Percentiles rank a stretch among this genome's conserved stretches.
These are phyloP conservation scores for Cryptus viduatorius DNA, from an alignment of 2,888 invertebrate species.

Conservation along the genomic window DNA sequence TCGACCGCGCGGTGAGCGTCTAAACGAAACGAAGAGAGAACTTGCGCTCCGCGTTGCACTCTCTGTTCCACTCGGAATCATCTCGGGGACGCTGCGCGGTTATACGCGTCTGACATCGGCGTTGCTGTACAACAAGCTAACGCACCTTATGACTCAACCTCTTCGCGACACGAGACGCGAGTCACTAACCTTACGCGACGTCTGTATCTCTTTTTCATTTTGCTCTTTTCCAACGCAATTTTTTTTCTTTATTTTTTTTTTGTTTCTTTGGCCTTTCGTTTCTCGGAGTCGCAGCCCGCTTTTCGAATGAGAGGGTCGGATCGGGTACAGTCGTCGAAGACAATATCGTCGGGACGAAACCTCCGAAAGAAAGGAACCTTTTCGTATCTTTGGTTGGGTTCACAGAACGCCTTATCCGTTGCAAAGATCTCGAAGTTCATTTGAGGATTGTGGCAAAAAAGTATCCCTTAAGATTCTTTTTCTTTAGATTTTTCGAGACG, in stretches of 20 bases:
- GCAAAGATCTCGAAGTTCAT: not conserved
- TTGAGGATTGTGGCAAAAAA: not conserved
- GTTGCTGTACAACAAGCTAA: conserved; percentile 38
- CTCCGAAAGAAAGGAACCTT: conserved; percentile 2
- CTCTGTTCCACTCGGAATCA: conserved; percentile 51
- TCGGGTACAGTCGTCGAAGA: not conserved
- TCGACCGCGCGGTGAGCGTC: conserved; percentile 9
- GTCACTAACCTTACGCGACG: conserved; percentile 75
- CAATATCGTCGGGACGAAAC: not conserved
- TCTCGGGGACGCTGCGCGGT: conserved; percentile 12
- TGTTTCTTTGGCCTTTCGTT: conserved; percentile 30
- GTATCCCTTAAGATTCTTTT: not conserved
- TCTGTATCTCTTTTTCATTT: conserved; percentile 53
- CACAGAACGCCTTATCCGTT: conserved; percentile 4
- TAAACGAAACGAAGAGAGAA: conserved; percentile 31
- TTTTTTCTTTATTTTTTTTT: conserved; percentile 58
- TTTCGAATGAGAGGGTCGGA: not conserved
- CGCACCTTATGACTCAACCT: conserved; percentile 76
- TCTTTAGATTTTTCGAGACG: not conserved
- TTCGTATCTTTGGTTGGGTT: conserved; percentile 17
- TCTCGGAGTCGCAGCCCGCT: conserved; percentile 13
- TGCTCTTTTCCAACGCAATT: conserved; percentile 53
- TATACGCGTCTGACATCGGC: conserved; percentile 37
- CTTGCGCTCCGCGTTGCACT: conserved; percentile 49
- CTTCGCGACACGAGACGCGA: conserved; percentile 58